Evolutionary conservation across 2,113 vertebrate species (phyloP), one percentile per base, ranked within the genome.

Genomic region (Dasyornis broadbenti): DNA sequence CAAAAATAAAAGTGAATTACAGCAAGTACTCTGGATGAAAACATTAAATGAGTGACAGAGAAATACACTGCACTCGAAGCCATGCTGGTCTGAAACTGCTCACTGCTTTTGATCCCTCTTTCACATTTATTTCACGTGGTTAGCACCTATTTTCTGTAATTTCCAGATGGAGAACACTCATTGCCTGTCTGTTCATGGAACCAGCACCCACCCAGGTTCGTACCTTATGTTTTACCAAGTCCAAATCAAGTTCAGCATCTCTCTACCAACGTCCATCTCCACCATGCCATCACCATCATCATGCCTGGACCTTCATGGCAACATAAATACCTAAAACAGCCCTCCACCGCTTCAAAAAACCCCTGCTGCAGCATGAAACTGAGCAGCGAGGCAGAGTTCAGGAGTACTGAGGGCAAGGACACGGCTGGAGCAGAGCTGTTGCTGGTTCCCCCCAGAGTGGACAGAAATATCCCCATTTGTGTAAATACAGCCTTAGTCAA

Each of bases 401-500:
- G 44, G 49, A 92, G 20, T 8, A 61, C 13, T 5, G 78, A 75
- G 40, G 35, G 75, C 85, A 92, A 93, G 82, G 69, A 66, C 64
- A 81, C 6, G 4, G 10, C 45, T 16, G 18, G 42, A 54, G 68
- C 63, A 76, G 64, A 75, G 64, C 86, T 39, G 52, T 7, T 82
- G 69, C 70, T 78, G 9, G 3, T 64, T 64, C 26, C 47, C 78
- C 42, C 85, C 89, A 10, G 6, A 1, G 53, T 3, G 15, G 78
- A 71, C 88, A 96, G 82, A 94, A 97, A 96, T 92, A 95, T 89
- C 92, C 73, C 50, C 40, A 5, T 76, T 94, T 95, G 94, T 91
- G 96, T 85, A 91, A 96, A 95, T 63, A 95, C 45, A 82, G 89
- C 89, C 70, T 91, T 37, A 94, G 95, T 89, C 92, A 96, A 96